Percentiles rank a stretch among this genome's conserved stretches.
Evolutionary conservation across 2,113 vertebrate genomes (phyloP).

Genomic region (Pardalotus punctatus): DNA sequence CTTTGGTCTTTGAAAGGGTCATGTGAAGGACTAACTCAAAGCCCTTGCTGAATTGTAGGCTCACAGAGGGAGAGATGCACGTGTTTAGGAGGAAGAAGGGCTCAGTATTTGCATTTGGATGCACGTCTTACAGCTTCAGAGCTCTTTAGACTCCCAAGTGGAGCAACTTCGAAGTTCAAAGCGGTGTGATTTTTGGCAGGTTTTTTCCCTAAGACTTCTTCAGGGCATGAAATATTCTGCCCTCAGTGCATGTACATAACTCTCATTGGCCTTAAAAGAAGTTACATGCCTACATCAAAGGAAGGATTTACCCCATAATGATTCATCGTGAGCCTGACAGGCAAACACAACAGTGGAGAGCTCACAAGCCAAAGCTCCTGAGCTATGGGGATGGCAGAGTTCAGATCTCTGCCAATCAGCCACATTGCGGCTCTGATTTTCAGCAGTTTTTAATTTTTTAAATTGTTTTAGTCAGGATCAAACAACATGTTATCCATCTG

Average conservation of each 20-base stretch:
- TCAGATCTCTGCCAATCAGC: conserved; percentile 32
- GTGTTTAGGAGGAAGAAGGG: conserved; percentile 1
- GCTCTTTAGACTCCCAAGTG: conserved; percentile 16
- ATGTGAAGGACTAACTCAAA: not conserved
- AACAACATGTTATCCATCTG: not conserved
- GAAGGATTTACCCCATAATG: conserved; percentile 64
- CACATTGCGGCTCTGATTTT: not conserved
- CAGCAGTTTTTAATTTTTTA: conserved; percentile 8
- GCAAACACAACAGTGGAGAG: conserved; percentile 64
- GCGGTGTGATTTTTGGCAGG: conserved; percentile 39
- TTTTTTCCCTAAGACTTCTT: conserved; percentile 45
- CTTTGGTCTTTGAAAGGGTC: not conserved
- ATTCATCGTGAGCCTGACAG: conserved; percentile 54
- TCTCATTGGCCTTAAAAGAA: conserved; percentile 68
- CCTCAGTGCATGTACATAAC: conserved; percentile 58
- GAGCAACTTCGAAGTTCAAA: conserved; percentile 60
- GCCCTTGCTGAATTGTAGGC: not conserved
- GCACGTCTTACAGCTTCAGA: conserved; percentile 28
- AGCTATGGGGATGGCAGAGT: not conserved
- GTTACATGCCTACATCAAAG: conserved; percentile 71
- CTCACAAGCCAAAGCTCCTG: conserved; percentile 35
- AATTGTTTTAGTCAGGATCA: not conserved
- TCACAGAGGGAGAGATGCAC: not conserved
- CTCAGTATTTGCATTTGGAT: conserved; percentile 54
- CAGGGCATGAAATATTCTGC: conserved; percentile 59